A percentile compares a stretch with the other conserved stretches of the same genome.
phyloP scores from a whole-genome alignment of 2,113 vertebrate species.

The Mola mola region DNA sequence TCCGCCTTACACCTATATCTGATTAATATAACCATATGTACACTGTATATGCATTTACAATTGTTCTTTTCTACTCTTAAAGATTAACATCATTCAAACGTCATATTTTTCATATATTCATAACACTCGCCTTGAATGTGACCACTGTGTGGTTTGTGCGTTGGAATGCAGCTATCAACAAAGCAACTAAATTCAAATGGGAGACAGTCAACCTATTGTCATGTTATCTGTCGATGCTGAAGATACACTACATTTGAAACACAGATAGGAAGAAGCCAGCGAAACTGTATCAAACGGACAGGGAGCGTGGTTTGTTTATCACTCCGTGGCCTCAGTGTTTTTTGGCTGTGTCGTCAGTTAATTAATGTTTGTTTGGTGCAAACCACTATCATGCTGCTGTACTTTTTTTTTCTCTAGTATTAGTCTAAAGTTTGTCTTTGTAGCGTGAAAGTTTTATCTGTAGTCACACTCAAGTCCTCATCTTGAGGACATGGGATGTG shows the following conservation, averaged over 20 bases:
- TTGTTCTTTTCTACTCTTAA: neutral
- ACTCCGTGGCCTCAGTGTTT: slow-evolving; percentile 30
- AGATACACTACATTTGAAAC: neutral
- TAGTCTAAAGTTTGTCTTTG: too few species aligned
- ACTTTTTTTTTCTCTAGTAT: slow-evolving; percentile 5
- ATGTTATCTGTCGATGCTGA: neutral
- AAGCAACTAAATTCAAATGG: neutral
- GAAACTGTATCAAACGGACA: slow-evolving; percentile 16
- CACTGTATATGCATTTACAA: neutral
- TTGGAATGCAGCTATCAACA: neutral
- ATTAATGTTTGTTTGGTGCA: slow-evolving; percentile 17
- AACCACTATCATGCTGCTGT: slow-evolving; percentile 3
- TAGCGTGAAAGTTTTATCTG: too few species aligned
- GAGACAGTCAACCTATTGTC: neutral
- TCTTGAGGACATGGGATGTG: too few species aligned
- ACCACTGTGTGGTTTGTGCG: slow-evolving; percentile 1
- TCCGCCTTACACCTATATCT: slow-evolving; percentile 7
- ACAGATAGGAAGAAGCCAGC: neutral
- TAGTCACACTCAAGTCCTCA: too few species aligned
- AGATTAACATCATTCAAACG: neutral
- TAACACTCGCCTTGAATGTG: slow-evolving; percentile 8
- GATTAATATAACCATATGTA: neutral
- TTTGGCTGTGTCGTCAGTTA: slow-evolving; percentile 20
- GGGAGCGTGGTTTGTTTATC: slow-evolving; percentile 25
- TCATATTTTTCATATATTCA: too few species aligned